These are phyloP conservation scores for Chesias legatella DNA, from an alignment of 2,888 invertebrate genomes.

Conservation along the genomic window DNA sequence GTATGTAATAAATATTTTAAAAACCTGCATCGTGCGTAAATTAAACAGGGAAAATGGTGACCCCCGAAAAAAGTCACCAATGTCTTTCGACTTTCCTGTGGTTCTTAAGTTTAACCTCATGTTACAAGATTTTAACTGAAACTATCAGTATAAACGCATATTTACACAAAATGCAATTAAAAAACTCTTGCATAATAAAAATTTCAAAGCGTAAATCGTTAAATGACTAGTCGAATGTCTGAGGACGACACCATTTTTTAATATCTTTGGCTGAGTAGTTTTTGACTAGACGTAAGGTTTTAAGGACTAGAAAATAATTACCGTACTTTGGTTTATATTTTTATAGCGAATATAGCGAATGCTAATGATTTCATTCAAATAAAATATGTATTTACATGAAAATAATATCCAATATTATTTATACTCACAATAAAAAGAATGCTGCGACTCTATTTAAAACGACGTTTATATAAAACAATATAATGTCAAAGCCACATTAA, in stretches of 20 bases:
- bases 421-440: no score
- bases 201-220: constrained; percentile 20
- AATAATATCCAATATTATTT: no score
- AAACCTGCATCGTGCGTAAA: constrained; percentile 54
- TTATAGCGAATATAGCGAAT: constrained; percentile 26
- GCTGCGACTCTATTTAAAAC: no score
- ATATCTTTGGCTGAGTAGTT: constrained; percentile 53
- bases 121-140: no score
- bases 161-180: background rate
- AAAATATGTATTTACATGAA: no score
- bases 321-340: constrained; percentile 41
- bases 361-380: no score
- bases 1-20: constrained; percentile 41
- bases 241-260: constrained; percentile 34
- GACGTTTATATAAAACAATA: no score
- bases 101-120: no score
- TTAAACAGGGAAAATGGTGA: constrained; percentile 21
- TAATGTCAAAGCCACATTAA: no score
- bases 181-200: background rate
- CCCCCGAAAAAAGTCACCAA: no score
- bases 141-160: no score
- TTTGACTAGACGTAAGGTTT: constrained; percentile 47
- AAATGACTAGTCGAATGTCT: constrained; percentile 67
- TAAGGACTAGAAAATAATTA: constrained; percentile 25
- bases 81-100: no score